A percentile compares a stretch with the other conserved stretches of the same genome.
Conservation (phyloP, 2,797 vertebrate genomes). For the Chaetophractus vellerosus region DNA sequence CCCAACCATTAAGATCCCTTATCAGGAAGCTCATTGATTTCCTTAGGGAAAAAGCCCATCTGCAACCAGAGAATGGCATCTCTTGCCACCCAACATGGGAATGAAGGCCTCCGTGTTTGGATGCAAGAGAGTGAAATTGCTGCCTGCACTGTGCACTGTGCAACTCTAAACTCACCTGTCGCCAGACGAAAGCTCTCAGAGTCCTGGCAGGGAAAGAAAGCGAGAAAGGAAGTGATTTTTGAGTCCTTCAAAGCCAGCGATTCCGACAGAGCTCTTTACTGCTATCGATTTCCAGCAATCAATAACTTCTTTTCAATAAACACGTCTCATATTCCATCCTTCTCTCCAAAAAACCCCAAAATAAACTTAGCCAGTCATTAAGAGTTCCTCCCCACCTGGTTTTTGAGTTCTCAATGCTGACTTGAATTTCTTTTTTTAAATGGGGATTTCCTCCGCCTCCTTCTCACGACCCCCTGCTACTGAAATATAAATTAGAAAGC, state of each 20-base stretch:
- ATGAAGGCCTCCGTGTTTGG: slow-evolving; percentile 63
- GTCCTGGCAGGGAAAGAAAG: slow-evolving; percentile 80
- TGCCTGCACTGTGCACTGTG: slow-evolving; percentile 58
- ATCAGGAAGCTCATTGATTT: too few relatives aligned
- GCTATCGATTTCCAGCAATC: slow-evolving; percentile 86
- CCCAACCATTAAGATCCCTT: too few relatives aligned
- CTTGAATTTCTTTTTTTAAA: slow-evolving; percentile 65
- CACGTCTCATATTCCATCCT: slow-evolving; percentile 84
- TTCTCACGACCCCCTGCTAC: slow-evolving; percentile 15
- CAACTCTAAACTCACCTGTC: slow-evolving; percentile 79
- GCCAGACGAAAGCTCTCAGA: slow-evolving; percentile 79
- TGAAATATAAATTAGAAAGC: background rate
- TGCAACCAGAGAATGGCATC: slow-evolving; percentile 78
- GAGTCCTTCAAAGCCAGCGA: slow-evolving; percentile 85
- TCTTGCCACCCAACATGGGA: slow-evolving; percentile 56
- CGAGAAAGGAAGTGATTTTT: slow-evolving; percentile 69
- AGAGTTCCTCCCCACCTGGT: background rate
- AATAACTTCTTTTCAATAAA: slow-evolving; percentile 86
- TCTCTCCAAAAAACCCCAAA: slow-evolving; percentile 82
- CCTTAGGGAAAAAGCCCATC: too few relatives aligned
- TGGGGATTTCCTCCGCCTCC: slow-evolving; percentile 38
- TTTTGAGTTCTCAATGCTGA: slow-evolving; percentile 13
- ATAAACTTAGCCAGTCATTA: slow-evolving; percentile 79
- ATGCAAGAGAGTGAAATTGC: slow-evolving; percentile 68
- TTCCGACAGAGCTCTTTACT: slow-evolving; percentile 87